A percentile compares a stretch with the other conserved stretches of the same genome.
Conservation (phyloP, 1,140 invertebrate species). For the Ceratosolen fusciceps region DNA sequence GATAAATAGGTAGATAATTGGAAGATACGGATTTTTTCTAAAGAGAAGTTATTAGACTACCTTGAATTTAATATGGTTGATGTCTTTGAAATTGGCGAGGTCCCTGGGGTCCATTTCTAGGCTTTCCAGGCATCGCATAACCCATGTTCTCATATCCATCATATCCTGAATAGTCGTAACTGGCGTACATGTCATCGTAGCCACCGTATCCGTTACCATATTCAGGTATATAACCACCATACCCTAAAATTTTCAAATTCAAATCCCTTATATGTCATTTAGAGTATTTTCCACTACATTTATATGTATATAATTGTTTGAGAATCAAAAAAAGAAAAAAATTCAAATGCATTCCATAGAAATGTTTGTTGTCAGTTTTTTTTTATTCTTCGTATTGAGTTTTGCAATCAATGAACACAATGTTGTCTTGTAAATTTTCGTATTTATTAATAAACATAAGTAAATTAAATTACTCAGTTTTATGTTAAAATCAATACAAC, state of each 20-base stretch:
- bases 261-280: conserved; percentile 24
- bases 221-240: conserved; percentile 69
- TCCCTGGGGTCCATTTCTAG: conserved; percentile 67
- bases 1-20: neutral
- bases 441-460: conserved; percentile 50
- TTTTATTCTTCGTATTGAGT: conserved; percentile 7
- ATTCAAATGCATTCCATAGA: conserved; percentile 7
- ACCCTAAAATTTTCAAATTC: conserved; percentile 49
- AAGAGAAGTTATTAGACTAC: conserved; percentile 33
- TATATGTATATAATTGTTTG: neutral
- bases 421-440: conserved; percentile 47
- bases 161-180: conserved; percentile 66
- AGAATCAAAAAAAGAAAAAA: neutral
- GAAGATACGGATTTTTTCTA: neutral
- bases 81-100: conserved; percentile 72
- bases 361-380: neutral
- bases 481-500: conserved; percentile 40
- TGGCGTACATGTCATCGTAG: conserved; percentile 68
- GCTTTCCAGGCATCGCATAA: conserved; percentile 63
- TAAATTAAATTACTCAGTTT: conserved; percentile 40
- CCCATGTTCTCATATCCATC: conserved; percentile 68
- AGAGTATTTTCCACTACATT: neutral
- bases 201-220: conserved; percentile 68
- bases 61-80: conserved; percentile 69
- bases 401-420: conserved; percentile 47